A percentile compares a stretch with the other conserved stretches of the same genome.
Conservation (phyloP, 1,140 invertebrate species). For the Saxidomus purpurata region DNA sequence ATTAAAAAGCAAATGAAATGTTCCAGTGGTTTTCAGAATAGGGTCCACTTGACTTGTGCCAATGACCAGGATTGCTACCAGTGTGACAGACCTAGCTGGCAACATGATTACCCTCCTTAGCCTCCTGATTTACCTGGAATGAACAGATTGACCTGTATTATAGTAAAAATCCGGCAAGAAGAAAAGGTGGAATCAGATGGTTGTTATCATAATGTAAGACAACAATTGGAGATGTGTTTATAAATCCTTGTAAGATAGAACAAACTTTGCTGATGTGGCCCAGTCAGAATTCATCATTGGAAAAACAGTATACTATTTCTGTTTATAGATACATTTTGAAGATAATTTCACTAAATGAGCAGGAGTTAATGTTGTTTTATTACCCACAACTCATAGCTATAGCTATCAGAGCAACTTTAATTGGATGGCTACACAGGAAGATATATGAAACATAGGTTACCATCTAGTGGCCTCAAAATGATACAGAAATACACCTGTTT, state of each 20-base stretch:
- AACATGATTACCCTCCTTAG: no score
- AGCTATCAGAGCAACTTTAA: slow-evolving; percentile 24
- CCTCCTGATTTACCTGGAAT: no score
- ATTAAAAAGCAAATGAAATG: no score
- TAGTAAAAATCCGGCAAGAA: no score
- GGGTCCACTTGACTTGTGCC: no score
- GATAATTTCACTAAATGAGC: slow-evolving; percentile 42
- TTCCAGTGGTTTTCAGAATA: no score
- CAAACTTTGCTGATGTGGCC: not conserved
- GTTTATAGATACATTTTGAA: slow-evolving; percentile 28
- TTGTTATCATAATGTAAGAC: slow-evolving; percentile 12
- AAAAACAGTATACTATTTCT: slow-evolving; percentile 30
- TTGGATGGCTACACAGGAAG: slow-evolving; percentile 24
- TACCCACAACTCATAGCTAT: not conserved
- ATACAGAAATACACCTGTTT: slow-evolving; percentile 16
- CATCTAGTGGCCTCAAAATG: not conserved
- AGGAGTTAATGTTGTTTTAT: slow-evolving; percentile 37
- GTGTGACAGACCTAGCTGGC: no score
- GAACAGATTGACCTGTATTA: no score
- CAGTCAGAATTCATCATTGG: not conserved
- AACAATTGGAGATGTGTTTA: slow-evolving; percentile 19
- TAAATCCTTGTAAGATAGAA: not conserved
- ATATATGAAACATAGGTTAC: slow-evolving; percentile 31
- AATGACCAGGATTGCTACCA: no score
- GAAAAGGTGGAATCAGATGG: not conserved